phyloP scores from a whole-genome alignment of 2,797 vertebrate species.

The Clarias platycephalus region DNA sequence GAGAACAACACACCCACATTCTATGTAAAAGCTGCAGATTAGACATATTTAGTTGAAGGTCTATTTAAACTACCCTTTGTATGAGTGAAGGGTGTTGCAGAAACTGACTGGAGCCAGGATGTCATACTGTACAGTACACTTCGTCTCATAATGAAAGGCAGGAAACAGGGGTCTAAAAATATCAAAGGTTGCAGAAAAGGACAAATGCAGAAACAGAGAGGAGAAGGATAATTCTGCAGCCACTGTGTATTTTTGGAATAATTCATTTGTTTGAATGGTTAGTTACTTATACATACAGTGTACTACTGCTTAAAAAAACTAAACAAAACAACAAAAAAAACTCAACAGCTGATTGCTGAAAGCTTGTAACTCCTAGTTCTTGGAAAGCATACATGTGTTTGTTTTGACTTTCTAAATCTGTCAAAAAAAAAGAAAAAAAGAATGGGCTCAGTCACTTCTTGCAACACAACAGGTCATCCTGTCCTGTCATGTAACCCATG shows the following conservation, averaged over 20 bases:
- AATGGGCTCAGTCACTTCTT: background rate
- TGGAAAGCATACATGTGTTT: conserved; percentile 25
- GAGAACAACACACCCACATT: conserved; percentile 25
- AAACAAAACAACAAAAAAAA: too few relatives aligned
- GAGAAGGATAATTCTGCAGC: background rate
- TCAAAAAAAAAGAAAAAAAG: background rate
- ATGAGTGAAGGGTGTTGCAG: conserved; percentile 16
- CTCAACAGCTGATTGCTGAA: conserved; percentile 1
- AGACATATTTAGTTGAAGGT: conserved; percentile 33
- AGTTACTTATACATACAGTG: background rate
- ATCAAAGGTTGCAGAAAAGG: conserved; percentile 31
- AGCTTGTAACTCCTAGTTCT: conserved; percentile 9
- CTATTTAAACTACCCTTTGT: conserved; percentile 30
- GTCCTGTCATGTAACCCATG: conserved; percentile 23
- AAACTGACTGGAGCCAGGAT: conserved; percentile 30
- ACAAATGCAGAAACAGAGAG: background rate
- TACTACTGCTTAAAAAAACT: background rate
- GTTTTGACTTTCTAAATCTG: conserved; percentile 4
- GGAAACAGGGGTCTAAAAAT: conserved; percentile 49
- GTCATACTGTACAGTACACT: conserved; percentile 35
- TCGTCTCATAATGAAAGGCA: conserved; percentile 38
- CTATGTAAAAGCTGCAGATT: conserved; percentile 9
- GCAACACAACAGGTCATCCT: background rate
- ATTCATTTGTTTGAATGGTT: background rate
- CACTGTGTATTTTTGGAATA: background rate